phyloP scores from a whole-genome alignment of 2,888 invertebrate genomes.

The Drosophila maculinotata region DNA sequence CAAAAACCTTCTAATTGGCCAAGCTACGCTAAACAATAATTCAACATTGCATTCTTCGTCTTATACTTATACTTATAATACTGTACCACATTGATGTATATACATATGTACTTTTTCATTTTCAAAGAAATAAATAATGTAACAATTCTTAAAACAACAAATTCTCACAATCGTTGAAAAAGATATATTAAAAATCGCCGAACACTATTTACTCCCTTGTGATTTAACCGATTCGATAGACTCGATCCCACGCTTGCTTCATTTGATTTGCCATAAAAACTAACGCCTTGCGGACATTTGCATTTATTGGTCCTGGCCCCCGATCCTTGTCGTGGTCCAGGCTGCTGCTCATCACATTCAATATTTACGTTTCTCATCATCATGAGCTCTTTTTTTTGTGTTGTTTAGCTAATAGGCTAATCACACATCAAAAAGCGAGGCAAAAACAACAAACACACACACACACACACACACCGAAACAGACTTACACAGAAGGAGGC shows the following conservation, averaged over 20 bases:
- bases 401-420: slow-evolving; percentile 81
- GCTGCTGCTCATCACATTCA: slow-evolving; percentile 63
- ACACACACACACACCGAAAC: too few species aligned
- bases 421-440: slow-evolving; percentile 76
- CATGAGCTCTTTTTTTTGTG: slow-evolving; percentile 50
- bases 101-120: too few species aligned
- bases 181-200: too few species aligned
- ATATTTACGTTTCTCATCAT: slow-evolving; percentile 81
- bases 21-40: slow-evolving; percentile 12
- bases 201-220: background rate
- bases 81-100: too few species aligned
- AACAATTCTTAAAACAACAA: too few species aligned
- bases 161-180: background rate
- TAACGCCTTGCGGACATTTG: slow-evolving; percentile 64
- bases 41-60: background rate
- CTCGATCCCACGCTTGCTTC: slow-evolving; percentile 60
- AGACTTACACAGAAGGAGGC: too few species aligned
- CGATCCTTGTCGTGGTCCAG: slow-evolving; percentile 17
- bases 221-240: too few species aligned
- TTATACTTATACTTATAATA: too few species aligned
- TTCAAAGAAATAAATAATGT: too few species aligned
- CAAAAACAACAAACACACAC: slow-evolving; percentile 59
- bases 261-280: slow-evolving; percentile 47
- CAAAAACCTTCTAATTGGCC: slow-evolving; percentile 42
- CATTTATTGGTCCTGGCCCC: slow-evolving; percentile 57